These are phyloP conservation scores for Agrochola macilenta DNA, from an alignment of 2,888 invertebrate species.

Conservation along the genomic window DNA sequence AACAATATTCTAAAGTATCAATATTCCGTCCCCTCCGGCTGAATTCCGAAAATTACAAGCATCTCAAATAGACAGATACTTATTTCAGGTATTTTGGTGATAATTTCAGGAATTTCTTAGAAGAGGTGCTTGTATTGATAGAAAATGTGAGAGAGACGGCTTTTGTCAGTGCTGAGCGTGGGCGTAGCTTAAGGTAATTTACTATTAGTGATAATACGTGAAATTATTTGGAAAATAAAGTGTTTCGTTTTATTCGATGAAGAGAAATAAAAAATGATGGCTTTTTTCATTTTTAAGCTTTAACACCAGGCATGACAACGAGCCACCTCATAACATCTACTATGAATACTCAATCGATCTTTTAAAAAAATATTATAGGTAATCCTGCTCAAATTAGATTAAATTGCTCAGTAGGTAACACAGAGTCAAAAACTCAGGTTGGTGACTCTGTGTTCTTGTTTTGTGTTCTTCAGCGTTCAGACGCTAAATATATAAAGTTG, in stretches of 20 bases:
- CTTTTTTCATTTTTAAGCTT: background rate
- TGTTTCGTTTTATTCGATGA: background rate
- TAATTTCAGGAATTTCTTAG: conserved; percentile 64
- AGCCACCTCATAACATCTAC: background rate
- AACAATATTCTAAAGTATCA: conserved; percentile 46
- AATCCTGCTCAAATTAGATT: background rate
- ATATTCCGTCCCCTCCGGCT: conserved; percentile 35
- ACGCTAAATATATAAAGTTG: background rate
- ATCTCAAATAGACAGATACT: conserved; percentile 55
- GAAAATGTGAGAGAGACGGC: conserved; percentile 30
- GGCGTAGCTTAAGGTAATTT: conserved; percentile 4
- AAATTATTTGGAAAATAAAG: background rate
- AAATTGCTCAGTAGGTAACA: background rate
- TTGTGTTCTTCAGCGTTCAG: background rate
- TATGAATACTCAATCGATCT: background rate
- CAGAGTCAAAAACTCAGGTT: too few relatives aligned
- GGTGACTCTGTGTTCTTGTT: too few relatives aligned
- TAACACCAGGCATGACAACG: too few relatives aligned
- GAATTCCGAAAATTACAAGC: conserved; percentile 63
- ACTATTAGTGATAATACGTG: background rate
- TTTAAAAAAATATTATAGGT: too few relatives aligned
- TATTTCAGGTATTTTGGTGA: conserved; percentile 56
- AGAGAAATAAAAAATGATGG: background rate
- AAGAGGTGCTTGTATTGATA: conserved; percentile 51
- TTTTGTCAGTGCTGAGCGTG: conserved; percentile 4